These are phyloP conservation scores for Seriola quinqueradiata DNA, from an alignment of 2,113 vertebrate genomes.

Conservation along the genomic window DNA sequence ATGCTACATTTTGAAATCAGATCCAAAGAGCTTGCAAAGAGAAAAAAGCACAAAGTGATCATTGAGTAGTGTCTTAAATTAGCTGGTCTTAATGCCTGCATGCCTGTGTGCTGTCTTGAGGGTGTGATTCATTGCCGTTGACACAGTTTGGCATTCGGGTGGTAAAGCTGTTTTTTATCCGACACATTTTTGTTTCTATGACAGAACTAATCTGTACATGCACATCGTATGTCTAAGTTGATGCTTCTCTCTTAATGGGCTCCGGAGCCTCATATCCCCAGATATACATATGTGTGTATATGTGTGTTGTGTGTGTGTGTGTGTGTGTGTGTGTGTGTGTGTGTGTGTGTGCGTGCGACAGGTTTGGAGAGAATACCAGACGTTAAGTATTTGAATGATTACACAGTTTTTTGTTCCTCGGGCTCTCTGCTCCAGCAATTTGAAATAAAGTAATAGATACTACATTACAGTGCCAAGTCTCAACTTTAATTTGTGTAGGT, in stretches of 20 bases:
- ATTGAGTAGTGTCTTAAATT: constrained; percentile 63
- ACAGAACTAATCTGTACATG: constrained; percentile 56
- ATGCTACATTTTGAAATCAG: constrained; percentile 31
- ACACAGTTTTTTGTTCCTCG: neutral
- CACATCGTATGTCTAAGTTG: constrained; percentile 29
- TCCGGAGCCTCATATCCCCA: constrained; percentile 1
- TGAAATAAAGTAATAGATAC: neutral
- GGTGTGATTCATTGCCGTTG: constrained; percentile 58
- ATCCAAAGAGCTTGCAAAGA: constrained; percentile 31
- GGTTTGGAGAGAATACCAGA: constrained; percentile 10
- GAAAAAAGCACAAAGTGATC: constrained; percentile 56
- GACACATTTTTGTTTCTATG: constrained; percentile 50
- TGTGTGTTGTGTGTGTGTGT: neutral
- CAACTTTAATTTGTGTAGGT: neutral
- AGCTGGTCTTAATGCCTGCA: constrained; percentile 57
- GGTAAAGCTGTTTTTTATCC: constrained; percentile 42
- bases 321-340: neutral
- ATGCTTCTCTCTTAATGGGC: constrained; percentile 16
- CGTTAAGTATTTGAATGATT: neutral
- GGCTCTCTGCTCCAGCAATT: neutral
- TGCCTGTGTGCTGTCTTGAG: constrained; percentile 53
- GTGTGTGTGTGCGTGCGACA: constrained; percentile 9
- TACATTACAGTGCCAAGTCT: neutral
- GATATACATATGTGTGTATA: neutral
- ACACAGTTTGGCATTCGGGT: constrained; percentile 57